These are phyloP conservation scores for Paratilapia polleni DNA, from an alignment of 2,113 vertebrate genomes.

Conservation along the genomic window DNA sequence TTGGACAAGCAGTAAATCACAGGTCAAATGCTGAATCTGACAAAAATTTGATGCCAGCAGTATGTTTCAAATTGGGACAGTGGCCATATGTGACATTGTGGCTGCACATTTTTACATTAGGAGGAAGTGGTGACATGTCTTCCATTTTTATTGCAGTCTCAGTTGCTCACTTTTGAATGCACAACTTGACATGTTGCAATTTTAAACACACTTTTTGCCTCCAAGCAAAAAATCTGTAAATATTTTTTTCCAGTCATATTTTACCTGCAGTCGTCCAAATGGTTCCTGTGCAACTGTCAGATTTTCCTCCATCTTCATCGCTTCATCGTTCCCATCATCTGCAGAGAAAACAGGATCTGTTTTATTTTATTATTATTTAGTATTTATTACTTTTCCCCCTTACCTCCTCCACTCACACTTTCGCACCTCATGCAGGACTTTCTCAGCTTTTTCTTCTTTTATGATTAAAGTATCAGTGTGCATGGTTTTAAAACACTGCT, in stretches of 20 bases:
- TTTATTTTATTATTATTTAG: too few species aligned
- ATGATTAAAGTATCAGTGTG: too few species aligned
- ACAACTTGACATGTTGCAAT: background rate
- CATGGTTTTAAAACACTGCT: too few species aligned
- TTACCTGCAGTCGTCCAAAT: constrained; percentile 34
- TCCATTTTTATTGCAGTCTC: background rate
- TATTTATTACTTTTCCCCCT: too few species aligned
- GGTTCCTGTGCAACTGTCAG: background rate
- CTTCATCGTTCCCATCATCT: constrained; percentile 4
- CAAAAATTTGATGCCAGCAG: background rate
- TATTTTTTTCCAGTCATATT: background rate
- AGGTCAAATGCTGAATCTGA: background rate
- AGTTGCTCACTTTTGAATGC: background rate
- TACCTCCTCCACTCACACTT: too few species aligned
- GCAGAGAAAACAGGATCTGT: background rate
- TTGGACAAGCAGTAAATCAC: background rate
- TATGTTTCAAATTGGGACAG: background rate
- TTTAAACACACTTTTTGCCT: too few species aligned
- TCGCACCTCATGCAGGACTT: too few species aligned
- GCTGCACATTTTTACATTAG: background rate
- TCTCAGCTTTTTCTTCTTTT: too few species aligned
- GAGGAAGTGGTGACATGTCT: background rate
- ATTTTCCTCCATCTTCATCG: constrained; percentile 4
- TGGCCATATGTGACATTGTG: background rate
- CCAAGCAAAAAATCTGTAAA: background rate